Base-by-base conservation (phyloP, 2,888 invertebrate species). In the Xylophagus ater region DNA sequence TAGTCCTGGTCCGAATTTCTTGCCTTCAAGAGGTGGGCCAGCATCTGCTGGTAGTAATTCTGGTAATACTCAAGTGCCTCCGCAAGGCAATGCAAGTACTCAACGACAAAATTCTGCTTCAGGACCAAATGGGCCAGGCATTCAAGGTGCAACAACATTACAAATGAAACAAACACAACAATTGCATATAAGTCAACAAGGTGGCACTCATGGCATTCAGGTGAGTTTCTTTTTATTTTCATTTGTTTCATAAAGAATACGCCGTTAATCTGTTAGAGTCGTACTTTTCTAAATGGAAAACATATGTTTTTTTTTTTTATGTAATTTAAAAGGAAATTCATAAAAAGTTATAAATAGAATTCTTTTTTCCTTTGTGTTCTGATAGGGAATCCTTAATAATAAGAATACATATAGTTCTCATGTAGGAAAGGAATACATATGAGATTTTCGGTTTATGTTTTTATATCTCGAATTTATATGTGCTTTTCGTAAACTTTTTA, bases 101-200 rank as follows among this genome's bases (percentile, higher is more conserved):
- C 44, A 43, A 33, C 40, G 47, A n/a, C 45, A 42, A 24, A 42
- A 34, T 26, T 24, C 72, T 12, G 66, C 72, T 1, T 69, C 71
- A 0, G 71, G 71, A 33, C 65, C 70, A 2, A 58, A 8, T 18
- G 20, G 29, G 19, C 24, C 21, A 25, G 26, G 49, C n/a, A 54
- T 54, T 44, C 50, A 57, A 33, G 55, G 56, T 23, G 69, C 73
- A 8, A 67, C 76, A 21, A 74, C 74, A 25, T 65, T 87, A 49
- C 87, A 88, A 63, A 85, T 89, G 70, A 83, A 82, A 57, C 88
- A 88, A 62, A 83, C 85, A 40, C 87, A 87, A 60, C 87, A 88
- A 61, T 66, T 89, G 61, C 88, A 89, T 62, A 82, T 90, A 52
- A 76, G 73, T 50, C 88, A 88, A 58, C 81, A 83, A 41, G 78